Conservation (phyloP, 2,797 vertebrate species). For the Paramormyrops hopkinsi region DNA sequence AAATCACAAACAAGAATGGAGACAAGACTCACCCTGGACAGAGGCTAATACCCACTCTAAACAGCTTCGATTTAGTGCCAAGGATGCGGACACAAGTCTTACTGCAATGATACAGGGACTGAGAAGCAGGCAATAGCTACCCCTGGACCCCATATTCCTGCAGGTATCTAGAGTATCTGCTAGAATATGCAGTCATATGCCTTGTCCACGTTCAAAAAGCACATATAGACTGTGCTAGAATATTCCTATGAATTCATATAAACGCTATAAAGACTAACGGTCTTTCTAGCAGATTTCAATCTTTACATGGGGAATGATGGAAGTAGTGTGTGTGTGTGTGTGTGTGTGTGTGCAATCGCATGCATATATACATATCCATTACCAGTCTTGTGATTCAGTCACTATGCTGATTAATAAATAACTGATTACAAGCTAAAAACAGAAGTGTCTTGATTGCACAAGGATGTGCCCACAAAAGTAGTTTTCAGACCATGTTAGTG, state of each 20-base stretch:
- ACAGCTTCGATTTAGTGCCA: not conserved
- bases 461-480: not conserved
- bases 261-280: not conserved
- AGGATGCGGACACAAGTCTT: not conserved
- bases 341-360: not conserved
- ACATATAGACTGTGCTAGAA: not conserved
- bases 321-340: not conserved
- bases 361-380: not conserved
- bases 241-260: not conserved
- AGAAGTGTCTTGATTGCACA: conserved; percentile 8
- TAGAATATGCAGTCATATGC: not conserved
- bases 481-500: not conserved
- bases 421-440: conserved; percentile 4
- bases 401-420: conserved; percentile 6
- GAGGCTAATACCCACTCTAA: conserved; percentile 5
- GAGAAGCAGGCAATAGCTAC: not conserved
- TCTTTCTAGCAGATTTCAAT: not conserved
- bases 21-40: not conserved
- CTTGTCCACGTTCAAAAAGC: not conserved
- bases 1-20: conserved; percentile 3
- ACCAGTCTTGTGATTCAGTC: not conserved
- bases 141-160: not conserved
- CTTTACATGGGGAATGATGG: not conserved
- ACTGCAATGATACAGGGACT: not conserved
- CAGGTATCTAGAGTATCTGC: not conserved